Conservation (phyloP, 2,797 vertebrate genomes). For the Anomalospiza imberbis region DNA sequence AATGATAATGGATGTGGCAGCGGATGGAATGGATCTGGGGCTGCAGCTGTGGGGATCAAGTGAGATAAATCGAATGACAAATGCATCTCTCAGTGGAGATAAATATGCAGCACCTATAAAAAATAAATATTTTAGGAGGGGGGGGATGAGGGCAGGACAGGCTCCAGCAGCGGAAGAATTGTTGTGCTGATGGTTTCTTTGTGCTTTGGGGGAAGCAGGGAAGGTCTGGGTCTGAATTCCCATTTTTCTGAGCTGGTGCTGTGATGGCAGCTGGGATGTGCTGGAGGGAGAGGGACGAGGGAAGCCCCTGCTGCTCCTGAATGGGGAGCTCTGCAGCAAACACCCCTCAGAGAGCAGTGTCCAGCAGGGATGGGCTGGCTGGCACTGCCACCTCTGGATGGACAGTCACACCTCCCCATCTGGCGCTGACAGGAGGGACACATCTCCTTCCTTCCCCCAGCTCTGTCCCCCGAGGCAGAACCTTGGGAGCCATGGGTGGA, state of each 20-base stretch:
- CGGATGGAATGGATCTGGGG: conserved; percentile 60
- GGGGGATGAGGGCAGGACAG: neutral
- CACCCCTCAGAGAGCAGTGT: neutral
- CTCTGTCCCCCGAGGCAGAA: neutral
- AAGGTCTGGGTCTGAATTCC: neutral
- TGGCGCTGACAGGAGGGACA: neutral
- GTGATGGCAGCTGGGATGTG: no score
- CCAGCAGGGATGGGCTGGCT: neutral
- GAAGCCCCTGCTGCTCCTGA: neutral
- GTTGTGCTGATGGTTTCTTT: neutral
- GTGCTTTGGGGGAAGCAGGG: neutral
- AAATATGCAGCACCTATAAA: conserved; percentile 56
- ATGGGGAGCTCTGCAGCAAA: neutral
- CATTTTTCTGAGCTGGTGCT: neutral
- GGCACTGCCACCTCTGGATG: neutral
- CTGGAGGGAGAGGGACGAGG: neutral
- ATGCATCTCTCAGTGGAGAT: conserved; percentile 42
- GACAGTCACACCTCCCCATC: neutral
- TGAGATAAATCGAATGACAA: conserved; percentile 59
- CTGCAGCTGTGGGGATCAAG: conserved; percentile 62
- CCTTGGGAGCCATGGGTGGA: neutral
- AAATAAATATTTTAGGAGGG: conserved; percentile 38
- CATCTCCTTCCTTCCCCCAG: neutral
- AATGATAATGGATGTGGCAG: conserved; percentile 50
- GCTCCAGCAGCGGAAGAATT: neutral